Conservation (phyloP, 1,140 invertebrate species). For the Drosophila micromelanica region DNA sequence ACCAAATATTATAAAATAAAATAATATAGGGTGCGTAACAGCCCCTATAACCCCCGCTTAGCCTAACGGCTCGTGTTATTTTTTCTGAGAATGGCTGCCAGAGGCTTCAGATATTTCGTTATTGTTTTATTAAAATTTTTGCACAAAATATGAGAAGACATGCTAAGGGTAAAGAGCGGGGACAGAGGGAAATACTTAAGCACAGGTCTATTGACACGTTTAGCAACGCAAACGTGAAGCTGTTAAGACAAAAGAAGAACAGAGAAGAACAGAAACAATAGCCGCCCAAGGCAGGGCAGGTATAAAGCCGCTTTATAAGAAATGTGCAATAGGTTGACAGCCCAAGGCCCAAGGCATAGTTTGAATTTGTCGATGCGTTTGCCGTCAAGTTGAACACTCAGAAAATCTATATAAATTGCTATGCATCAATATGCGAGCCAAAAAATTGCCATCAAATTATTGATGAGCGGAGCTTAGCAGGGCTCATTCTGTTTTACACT, state of each 20-base stretch:
- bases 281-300: constrained; percentile 1
- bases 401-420: constrained; percentile 69
- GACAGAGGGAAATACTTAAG: constrained; percentile 8
- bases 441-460: constrained; percentile 63
- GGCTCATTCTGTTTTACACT: constrained; percentile 7
- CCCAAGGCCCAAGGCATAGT: not conserved
- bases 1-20: constrained; percentile 19
- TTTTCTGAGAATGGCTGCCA: constrained; percentile 8
- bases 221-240: constrained; percentile 27
- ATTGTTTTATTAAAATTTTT: constrained; percentile 15
- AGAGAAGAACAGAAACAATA: constrained; percentile 4
- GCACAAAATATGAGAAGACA: not conserved
- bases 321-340: not conserved
- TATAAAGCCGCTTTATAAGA: constrained; percentile 2
- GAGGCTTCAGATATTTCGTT: constrained; percentile 8
- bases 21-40: constrained; percentile 6
- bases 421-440: constrained; percentile 64
- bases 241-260: constrained; percentile 11
- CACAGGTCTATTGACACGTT: constrained; percentile 43
- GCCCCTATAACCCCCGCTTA: not conserved
- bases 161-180: not conserved
- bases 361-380: constrained; percentile 1
- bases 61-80: not conserved
- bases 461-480: constrained; percentile 54
- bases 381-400: constrained; percentile 27